Conservation (phyloP, 1,140 invertebrate genomes). For the Pogonomyrmex barbatus region DNA sequence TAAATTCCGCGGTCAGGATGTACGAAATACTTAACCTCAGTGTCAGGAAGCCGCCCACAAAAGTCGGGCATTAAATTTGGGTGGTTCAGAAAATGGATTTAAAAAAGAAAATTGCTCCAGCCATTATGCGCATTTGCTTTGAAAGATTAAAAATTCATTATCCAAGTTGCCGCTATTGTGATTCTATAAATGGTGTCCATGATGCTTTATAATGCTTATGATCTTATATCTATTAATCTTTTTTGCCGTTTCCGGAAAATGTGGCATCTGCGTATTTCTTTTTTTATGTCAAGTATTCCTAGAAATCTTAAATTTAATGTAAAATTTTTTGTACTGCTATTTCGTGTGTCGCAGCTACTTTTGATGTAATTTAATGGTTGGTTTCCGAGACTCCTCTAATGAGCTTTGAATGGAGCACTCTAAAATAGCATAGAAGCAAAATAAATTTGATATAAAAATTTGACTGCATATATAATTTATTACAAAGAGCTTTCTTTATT, state of each 20-base stretch:
- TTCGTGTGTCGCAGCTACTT: neutral
- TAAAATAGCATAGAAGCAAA: neutral
- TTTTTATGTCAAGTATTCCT: neutral
- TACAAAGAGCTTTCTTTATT: neutral
- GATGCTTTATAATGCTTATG: neutral
- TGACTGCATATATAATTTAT: neutral
- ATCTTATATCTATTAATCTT: neutral
- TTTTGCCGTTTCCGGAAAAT: neutral
- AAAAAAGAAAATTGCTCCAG: no score
- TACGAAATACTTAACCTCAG: constrained; percentile 31
- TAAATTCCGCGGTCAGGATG: constrained; percentile 15
- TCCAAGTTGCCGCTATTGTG: neutral
- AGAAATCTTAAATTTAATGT: neutral
- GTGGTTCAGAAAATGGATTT: neutral
- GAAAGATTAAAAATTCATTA: constrained; percentile 15
- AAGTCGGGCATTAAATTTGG: neutral
- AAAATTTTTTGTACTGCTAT: neutral
- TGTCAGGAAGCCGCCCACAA: neutral
- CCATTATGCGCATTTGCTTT: neutral
- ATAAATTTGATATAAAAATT: constrained; percentile 7
- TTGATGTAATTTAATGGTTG: constrained; percentile 19
- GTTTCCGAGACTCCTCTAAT: neutral
- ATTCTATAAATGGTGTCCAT: neutral
- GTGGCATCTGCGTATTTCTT: neutral
- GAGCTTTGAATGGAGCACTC: neutral